phyloP scores from a whole-genome alignment of 2,888 invertebrate genomes.

The Perizoma flavofasciatum region DNA sequence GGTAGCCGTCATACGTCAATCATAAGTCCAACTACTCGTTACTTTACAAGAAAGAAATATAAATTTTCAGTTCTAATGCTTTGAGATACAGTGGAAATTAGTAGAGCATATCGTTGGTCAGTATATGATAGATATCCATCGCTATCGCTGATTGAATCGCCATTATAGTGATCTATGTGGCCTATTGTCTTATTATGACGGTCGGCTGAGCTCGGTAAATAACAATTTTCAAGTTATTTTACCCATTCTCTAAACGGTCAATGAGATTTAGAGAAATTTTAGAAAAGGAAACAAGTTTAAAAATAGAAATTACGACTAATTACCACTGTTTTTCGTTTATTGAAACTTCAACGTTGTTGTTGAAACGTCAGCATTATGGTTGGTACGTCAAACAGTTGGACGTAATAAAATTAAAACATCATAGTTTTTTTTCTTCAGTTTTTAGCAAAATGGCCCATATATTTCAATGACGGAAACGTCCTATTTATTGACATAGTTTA shows the following conservation, averaged over 20 bases:
- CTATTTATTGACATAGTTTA: too few relatives aligned
- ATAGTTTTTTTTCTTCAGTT: too few relatives aligned
- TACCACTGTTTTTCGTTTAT: too few relatives aligned
- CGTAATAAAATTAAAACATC: too few relatives aligned
- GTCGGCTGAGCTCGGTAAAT: conserved; percentile 15
- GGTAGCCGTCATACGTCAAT: conserved; percentile 31
- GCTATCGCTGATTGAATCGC: conserved; percentile 27
- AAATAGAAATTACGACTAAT: too few relatives aligned
- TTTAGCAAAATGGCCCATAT: too few relatives aligned
- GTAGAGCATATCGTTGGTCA: conserved; percentile 8
- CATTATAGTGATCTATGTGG: conserved; percentile 24
- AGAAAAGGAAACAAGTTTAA: neutral
- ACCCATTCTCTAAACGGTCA: conserved; percentile 3
- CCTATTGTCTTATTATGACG: conserved; percentile 24
- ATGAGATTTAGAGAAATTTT: neutral
- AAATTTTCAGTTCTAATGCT: neutral
- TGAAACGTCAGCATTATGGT: too few relatives aligned
- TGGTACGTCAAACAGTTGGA: too few relatives aligned
- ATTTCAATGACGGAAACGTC: too few relatives aligned
- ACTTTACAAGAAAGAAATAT: neutral
- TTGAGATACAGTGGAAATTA: conserved; percentile 3
- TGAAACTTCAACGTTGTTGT: too few relatives aligned
- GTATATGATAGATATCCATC: conserved; percentile 23
- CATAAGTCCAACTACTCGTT: conserved; percentile 20
- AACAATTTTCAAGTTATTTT: conserved; percentile 8